A percentile compares a stretch with the other conserved stretches of the same genome.
Evolutionary conservation across 2,113 vertebrate genomes (phyloP).

Genomic region (Carettochelys insculpta): DNA sequence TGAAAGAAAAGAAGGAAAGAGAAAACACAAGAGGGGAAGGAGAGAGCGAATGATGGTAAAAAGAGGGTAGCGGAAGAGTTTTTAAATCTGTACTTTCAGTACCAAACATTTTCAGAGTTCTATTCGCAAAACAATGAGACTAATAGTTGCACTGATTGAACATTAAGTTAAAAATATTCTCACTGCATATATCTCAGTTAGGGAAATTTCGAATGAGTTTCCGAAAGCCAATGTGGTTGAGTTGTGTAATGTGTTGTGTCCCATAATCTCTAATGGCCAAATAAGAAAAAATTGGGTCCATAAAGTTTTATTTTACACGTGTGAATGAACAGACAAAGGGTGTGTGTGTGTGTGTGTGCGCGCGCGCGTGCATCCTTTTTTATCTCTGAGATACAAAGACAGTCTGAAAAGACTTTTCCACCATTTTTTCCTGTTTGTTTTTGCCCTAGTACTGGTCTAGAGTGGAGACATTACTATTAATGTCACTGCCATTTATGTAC

Average conservation of each 20-base stretch:
- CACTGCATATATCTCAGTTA: conserved; percentile 40
- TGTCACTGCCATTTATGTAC: conserved; percentile 6
- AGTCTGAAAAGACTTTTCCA: background rate
- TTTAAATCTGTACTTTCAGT: conserved; percentile 78
- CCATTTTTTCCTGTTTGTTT: background rate
- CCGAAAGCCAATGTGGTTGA: conserved; percentile 4
- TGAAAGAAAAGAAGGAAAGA: conserved; percentile 74
- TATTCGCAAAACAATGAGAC: conserved; percentile 70
- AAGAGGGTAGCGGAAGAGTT: conserved; percentile 80
- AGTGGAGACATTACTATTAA: background rate
- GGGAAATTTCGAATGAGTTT: conserved; percentile 42
- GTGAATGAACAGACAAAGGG: background rate
- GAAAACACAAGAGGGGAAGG: conserved; percentile 63
- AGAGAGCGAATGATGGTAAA: conserved; percentile 75
- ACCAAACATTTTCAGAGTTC: conserved; percentile 66
- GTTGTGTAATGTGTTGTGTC: conserved; percentile 33
- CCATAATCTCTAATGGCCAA: background rate
- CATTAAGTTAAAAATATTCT: conserved; percentile 30
- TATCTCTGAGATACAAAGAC: background rate
- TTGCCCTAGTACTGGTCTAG: background rate
- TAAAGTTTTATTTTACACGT: background rate
- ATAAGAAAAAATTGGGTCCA: background rate
- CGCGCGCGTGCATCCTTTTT: background rate
- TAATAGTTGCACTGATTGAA: conserved; percentile 47
- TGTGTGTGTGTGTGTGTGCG: no score